phyloP scores from a whole-genome alignment of 2,797 vertebrate species.

The Nannoperca australis region DNA sequence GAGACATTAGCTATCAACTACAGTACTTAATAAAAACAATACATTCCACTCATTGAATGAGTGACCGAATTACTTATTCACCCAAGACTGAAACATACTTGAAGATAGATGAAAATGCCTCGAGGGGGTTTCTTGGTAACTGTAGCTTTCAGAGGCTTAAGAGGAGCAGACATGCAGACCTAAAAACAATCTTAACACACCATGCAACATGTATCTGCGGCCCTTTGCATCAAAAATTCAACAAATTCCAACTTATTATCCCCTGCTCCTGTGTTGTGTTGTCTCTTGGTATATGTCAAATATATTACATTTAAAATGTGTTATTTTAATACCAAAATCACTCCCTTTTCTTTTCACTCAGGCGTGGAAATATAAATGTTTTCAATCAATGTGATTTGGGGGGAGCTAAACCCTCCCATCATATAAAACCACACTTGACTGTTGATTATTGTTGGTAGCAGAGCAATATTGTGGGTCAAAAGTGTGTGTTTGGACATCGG shows the following conservation, averaged over 20 bases:
- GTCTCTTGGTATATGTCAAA: neutral
- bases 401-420: neutral
- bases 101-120: neutral
- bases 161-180: neutral
- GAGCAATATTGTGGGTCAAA: neutral
- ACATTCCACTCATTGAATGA: neutral
- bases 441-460: neutral
- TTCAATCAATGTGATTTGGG: neutral
- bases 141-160: neutral
- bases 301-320: neutral
- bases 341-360: neutral
- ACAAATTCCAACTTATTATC: neutral
- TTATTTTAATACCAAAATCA: neutral
- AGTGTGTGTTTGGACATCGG: neutral
- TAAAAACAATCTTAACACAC: neutral
- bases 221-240: neutral
- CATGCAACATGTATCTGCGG: neutral
- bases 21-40: constrained; percentile 1
- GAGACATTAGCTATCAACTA: neutral
- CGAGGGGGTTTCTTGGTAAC: neutral
- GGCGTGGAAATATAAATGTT: neutral
- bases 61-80: neutral
- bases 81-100: constrained; percentile 21
- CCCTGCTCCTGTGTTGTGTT: neutral
- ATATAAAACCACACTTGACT: neutral